Percentiles rank a stretch among this genome's conserved stretches.
phyloP scores from a whole-genome alignment of 2,888 invertebrate species.

The Ganaspis brasiliensis region DNA sequence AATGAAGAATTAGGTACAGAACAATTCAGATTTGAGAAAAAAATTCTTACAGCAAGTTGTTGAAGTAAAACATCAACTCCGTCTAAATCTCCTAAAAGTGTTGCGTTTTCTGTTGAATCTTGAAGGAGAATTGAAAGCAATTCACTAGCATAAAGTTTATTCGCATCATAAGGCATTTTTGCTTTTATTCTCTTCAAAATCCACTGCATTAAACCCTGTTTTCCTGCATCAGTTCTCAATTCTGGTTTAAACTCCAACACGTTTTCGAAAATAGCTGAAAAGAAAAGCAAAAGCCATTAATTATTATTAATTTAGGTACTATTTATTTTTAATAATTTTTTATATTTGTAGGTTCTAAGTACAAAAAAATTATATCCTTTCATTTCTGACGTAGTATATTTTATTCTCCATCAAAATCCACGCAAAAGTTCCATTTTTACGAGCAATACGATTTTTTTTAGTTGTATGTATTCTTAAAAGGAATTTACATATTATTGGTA shows the following conservation, averaged over 20 bases:
- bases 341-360: not conserved
- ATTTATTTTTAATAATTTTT: slow-evolving; percentile 30
- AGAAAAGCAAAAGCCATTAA: slow-evolving; percentile 48
- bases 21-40: too few species aligned
- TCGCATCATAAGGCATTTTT: slow-evolving; percentile 95
- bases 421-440: too few species aligned
- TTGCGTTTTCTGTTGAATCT: slow-evolving; percentile 91
- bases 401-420: too few species aligned
- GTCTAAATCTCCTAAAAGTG: slow-evolving; percentile 93
- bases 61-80: slow-evolving; percentile 98
- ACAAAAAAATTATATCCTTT: too few species aligned
- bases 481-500: too few species aligned
- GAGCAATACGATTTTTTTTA: too few species aligned
- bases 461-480: too few species aligned
- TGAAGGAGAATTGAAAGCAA: slow-evolving; percentile 97
- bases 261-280: slow-evolving; percentile 94
- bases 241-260: slow-evolving; percentile 94
- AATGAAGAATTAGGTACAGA: too few species aligned
- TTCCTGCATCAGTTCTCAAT: slow-evolving; percentile 91
- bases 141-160: slow-evolving; percentile 98
- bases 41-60: slow-evolving; percentile 89
- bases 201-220: slow-evolving; percentile 96
- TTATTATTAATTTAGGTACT: not conserved
- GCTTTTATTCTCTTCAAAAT: slow-evolving; percentile 93
- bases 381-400: too few species aligned